Percentiles rank a stretch among this genome's conserved stretches.
Conservation (phyloP, 2,888 invertebrate genomes). For the Drosophila falleni region DNA sequence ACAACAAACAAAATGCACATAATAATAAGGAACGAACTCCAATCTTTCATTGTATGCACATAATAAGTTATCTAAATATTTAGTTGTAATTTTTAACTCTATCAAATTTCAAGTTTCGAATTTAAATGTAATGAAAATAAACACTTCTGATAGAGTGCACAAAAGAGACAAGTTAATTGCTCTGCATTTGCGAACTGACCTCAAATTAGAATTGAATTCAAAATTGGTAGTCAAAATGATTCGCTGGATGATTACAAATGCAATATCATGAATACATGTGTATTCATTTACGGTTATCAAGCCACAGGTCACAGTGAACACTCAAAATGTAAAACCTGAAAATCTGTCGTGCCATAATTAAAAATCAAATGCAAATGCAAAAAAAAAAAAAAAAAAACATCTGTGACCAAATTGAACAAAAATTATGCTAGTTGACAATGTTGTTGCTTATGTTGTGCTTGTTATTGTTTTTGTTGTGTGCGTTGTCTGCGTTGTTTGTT, state of each 20-base stretch:
- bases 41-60: no score
- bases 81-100: no score
- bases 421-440: slow-evolving; percentile 48
- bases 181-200: slow-evolving; percentile 20
- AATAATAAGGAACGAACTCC: no score
- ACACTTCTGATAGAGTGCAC: not conserved
- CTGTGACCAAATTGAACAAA: slow-evolving; percentile 43
- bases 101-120: no score
- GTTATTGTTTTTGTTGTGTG: slow-evolving; percentile 27
- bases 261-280: slow-evolving; percentile 1
- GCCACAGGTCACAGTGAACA: slow-evolving; percentile 37
- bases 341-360: slow-evolving; percentile 45
- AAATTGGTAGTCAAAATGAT: slow-evolving; percentile 22
- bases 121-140: not conserved
- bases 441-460: slow-evolving; percentile 30
- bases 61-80: no score
- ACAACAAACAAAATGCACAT: no score
- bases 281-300: slow-evolving; percentile 17
- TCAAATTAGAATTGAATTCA: slow-evolving; percentile 33
- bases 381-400: slow-evolving; percentile 25
- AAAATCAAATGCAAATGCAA: slow-evolving; percentile 49
- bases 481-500: slow-evolving; percentile 26
- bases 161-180: slow-evolving; percentile 5
- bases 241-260: slow-evolving; percentile 34
- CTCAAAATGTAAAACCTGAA: slow-evolving; percentile 10